Base-by-base conservation (phyloP, 2,888 invertebrate genomes). In the Choristoneura rosaceana region DNA sequence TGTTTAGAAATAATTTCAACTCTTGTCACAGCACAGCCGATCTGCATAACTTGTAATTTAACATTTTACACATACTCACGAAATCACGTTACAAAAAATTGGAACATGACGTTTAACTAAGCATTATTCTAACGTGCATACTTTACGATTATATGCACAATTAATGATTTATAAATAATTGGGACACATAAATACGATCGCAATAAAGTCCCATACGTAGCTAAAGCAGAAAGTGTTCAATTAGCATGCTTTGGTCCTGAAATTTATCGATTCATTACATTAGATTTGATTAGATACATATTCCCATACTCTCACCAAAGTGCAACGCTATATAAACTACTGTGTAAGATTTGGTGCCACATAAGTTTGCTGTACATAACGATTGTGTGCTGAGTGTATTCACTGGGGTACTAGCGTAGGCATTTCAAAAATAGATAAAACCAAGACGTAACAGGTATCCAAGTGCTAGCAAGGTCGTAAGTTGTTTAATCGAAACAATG, bases 121-220 rank as follows among this genome's bases (percentile, higher is more conserved):
- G 25, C 14, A 63, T 63, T 73, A 73, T 41, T 58, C 71, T 73
- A 71, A 73, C 45, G 60, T 60, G 64, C 68, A 69, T 69, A 73
- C 52, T 43, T 67, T 59, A 68, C 41, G 63, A 69, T 69, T 73
- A 73, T 64, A 73, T 52, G 73, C 63, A 68, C 68, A 73, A 71
- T 59, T 71, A 63, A 73, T 41, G 63, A 60, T 69, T 60, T 43
- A 73, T 73, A 64, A 69, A 73, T 71, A 66, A 62, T 52, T 15
- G 60, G 52, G 52, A 52, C 52, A 7, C 15, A 52, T 17, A 52
- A 60, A 70, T 52, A 65, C 47, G 66, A 55, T 67, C 45, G 66
- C 59, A 55, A 52, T 34, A 52, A 4, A 17, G 58, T 58, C 58
- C 61, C 61, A 34, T 55, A 71, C 66, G 17, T 60, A 71, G 52